Evolutionary conservation across 2,113 vertebrate genomes (phyloP).

Genomic region (Vulpes vulpes): DNA sequence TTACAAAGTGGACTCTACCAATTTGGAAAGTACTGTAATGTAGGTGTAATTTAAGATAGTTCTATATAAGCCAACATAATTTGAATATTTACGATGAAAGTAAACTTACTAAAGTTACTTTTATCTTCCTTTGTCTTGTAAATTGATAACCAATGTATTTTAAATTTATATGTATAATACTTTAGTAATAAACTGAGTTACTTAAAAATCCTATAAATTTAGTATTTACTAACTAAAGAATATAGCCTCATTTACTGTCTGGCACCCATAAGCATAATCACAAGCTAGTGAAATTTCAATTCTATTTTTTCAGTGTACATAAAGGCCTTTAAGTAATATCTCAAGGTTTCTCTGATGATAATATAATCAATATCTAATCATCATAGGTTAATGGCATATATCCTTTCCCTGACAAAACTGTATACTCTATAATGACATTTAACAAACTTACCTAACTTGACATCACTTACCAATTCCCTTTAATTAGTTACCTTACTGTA

Average conservation of each 20-base stretch:
- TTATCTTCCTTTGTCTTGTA: constrained; percentile 34
- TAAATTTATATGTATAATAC: neutral
- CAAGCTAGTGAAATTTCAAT: neutral
- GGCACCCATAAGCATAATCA: neutral
- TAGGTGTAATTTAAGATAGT: neutral
- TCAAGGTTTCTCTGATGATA: neutral
- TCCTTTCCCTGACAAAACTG: neutral
- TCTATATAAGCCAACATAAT: neutral
- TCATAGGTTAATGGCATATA: neutral
- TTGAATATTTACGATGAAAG: neutral
- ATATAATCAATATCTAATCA: constrained; percentile 11
- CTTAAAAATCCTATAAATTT: constrained; percentile 5
- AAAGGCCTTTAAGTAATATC: neutral
- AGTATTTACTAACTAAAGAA: constrained; percentile 17
- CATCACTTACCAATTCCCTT: neutral
- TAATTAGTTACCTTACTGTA: neutral
- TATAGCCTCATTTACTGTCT: neutral
- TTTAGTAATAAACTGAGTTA: neutral
- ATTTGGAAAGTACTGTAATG: neutral
- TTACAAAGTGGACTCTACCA: neutral
- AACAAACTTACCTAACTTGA: neutral
- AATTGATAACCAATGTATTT: neutral
- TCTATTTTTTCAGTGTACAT: neutral
- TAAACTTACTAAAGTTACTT: neutral
- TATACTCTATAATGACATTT: neutral